Evolutionary conservation across 35 echinoderm and acorn worm species (phyloP).

Genomic region (Apostichopus japonicus): DNA sequence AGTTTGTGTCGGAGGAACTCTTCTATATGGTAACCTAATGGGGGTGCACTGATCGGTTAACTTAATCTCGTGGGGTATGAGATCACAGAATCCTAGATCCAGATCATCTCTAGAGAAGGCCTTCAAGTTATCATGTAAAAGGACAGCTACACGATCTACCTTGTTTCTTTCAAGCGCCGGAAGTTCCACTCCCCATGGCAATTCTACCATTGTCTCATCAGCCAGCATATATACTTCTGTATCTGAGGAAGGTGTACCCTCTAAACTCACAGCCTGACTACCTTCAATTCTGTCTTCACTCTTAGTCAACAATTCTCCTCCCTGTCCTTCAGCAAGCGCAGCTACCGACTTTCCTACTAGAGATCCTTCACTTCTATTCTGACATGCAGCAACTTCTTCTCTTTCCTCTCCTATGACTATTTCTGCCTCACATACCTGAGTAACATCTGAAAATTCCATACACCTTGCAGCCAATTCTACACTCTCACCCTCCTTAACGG

Average conservation of each 20-base stretch:
- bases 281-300: not conserved
- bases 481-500: no score
- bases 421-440: no score
- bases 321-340: not conserved
- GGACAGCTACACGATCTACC: not conserved
- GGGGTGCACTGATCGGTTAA: not conserved
- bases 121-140: not conserved
- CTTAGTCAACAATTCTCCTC: not conserved
- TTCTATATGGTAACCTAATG: conserved; percentile 54
- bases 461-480: not conserved
- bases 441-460: no score
- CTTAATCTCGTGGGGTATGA: conserved; percentile 66
- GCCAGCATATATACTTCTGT: not conserved
- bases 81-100: conserved; percentile 59
- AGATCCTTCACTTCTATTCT: not conserved
- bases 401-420: no score
- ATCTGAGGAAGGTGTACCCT: not conserved
- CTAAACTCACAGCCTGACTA: not conserved
- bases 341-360: not conserved
- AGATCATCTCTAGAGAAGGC: not conserved
- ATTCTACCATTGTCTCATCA: not conserved
- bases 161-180: not conserved
- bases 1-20: conserved; percentile 56
- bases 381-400: no score
- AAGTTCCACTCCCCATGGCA: not conserved